Conservation (phyloP, 2,113 vertebrate species). For the Takifugu bimaculatus region DNA sequence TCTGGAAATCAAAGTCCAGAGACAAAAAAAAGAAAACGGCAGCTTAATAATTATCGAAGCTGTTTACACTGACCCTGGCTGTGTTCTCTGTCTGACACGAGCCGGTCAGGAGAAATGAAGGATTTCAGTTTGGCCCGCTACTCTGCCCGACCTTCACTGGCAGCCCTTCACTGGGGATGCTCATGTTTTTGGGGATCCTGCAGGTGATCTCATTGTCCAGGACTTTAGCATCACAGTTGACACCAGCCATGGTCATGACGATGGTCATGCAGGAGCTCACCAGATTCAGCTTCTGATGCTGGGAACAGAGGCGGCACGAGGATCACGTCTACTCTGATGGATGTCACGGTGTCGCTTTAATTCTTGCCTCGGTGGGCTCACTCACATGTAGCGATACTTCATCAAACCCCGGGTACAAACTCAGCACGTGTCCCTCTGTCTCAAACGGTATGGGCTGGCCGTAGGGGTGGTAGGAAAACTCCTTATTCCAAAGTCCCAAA, state of each 20-base stretch:
- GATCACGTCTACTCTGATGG: not conserved
- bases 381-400: conserved; percentile 83
- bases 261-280: conserved; percentile 84
- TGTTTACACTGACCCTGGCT: not conserved
- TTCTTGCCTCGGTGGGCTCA: not conserved
- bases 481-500: conserved; percentile 60
- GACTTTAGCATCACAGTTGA: conserved; percentile 81
- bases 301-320: conserved; percentile 9
- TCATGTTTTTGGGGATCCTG: conserved; percentile 78
- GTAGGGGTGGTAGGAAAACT: conserved; percentile 77
- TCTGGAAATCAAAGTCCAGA: conserved; percentile 43
- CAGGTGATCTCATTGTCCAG: conserved; percentile 87
- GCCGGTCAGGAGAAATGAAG: too few relatives aligned
- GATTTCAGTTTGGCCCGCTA: not conserved
- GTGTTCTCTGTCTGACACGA: not conserved
- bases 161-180: conserved; percentile 68
- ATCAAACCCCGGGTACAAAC: conserved; percentile 76
- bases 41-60: too few relatives aligned
- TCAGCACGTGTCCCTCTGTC: conserved; percentile 63
- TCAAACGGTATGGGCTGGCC: conserved; percentile 73
- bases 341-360: too few relatives aligned
- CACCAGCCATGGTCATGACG: conserved; percentile 82
- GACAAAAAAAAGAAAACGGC: not conserved
- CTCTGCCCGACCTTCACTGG: conserved; percentile 76
- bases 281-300: conserved; percentile 83